These are phyloP conservation scores for Reticulitermes lucifugus DNA, from an alignment of 2,888 invertebrate genomes.

Conservation along the genomic window DNA sequence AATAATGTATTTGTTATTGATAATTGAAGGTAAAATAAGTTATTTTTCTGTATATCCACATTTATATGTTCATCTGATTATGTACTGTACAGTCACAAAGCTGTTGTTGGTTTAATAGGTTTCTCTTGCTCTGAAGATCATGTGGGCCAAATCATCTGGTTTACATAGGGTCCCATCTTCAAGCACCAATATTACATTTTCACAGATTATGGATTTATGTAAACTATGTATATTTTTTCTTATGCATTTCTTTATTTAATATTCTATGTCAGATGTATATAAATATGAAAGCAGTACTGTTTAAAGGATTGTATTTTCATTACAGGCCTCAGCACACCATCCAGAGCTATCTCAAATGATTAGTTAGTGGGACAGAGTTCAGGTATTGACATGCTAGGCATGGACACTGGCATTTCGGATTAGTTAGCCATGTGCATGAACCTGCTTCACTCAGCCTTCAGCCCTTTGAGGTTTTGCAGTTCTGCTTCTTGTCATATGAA, in stretches of 20 bases:
- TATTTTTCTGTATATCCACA: slow-evolving; percentile 21
- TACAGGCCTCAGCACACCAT: too few relatives aligned
- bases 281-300: slow-evolving; percentile 23
- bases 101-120: not conserved
- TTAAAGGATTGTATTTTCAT: not conserved
- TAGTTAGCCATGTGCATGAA: too few relatives aligned
- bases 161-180: slow-evolving; percentile 1
- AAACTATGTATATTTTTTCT: slow-evolving; percentile 21
- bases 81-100: slow-evolving; percentile 16
- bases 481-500: too few relatives aligned
- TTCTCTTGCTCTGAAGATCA: not conserved
- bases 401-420: too few relatives aligned
- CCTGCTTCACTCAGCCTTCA: too few relatives aligned
- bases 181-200: slow-evolving; percentile 5
- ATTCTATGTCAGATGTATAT: slow-evolving; percentile 24
- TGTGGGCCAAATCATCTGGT: slow-evolving; percentile 5
- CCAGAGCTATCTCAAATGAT: too few relatives aligned
- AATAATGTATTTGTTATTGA: slow-evolving; percentile 21
- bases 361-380: too few relatives aligned
- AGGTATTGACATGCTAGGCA: too few relatives aligned
- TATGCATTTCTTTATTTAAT: slow-evolving; percentile 27
- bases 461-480: too few relatives aligned
- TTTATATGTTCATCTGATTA: slow-evolving; percentile 7
- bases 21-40: not conserved
- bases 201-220: slow-evolving; percentile 9